Evolutionary conservation across 2,113 vertebrate genomes (phyloP).

Genomic region (Halcyon malimbica): DNA sequence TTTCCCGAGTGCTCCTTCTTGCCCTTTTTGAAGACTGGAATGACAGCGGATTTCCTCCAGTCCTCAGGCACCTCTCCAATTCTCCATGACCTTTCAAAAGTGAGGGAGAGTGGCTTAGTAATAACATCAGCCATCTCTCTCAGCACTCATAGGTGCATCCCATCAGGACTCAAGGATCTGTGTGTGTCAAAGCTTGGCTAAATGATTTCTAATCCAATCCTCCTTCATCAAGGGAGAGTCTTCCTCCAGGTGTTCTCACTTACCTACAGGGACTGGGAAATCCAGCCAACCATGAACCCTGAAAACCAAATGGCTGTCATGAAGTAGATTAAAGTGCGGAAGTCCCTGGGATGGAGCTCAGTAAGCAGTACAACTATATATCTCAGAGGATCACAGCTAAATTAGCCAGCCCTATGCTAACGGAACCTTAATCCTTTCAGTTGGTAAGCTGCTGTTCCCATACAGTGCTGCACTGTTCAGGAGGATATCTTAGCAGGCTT

Average conservation of each 20-base stretch:
- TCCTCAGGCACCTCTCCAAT: no score
- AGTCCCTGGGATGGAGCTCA: neutral
- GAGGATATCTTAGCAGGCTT: neutral
- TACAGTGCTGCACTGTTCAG: neutral
- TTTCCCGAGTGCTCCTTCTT: no score
- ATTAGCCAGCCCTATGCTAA: neutral
- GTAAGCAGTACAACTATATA: neutral
- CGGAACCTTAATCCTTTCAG: neutral
- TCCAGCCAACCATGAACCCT: neutral
- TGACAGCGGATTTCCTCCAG: no score
- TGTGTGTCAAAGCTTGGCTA: neutral
- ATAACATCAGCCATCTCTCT: no score
- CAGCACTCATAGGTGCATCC: no score
- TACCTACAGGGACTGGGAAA: neutral
- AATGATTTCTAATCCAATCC: neutral
- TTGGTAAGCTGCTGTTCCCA: neutral
- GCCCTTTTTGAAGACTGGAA: no score
- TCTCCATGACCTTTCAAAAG: no score
- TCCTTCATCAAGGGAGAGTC: neutral
- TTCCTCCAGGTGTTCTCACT: neutral
- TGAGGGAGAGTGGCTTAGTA: no score
- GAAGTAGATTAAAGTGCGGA: neutral
- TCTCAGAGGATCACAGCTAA: neutral
- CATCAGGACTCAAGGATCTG: neutral
- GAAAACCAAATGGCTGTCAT: fast-evolving